These are phyloP conservation scores for Calypte anna DNA, from an alignment of 2,113 vertebrate genomes.

Conservation along the genomic window DNA sequence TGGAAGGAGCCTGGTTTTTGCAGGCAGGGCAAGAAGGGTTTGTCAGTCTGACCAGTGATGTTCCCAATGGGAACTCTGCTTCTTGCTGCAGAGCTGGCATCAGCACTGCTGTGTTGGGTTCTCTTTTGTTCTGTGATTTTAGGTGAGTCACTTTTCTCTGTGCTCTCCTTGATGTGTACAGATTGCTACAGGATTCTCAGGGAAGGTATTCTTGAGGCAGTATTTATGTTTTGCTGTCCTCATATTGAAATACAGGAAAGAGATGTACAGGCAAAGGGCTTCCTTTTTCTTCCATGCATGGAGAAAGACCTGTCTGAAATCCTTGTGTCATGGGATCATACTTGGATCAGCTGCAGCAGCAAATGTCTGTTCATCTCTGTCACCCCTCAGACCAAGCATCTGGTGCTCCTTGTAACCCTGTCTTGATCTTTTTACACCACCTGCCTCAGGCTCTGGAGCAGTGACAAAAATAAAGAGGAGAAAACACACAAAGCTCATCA, in stretches of 20 bases:
- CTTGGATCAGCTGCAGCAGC: not conserved
- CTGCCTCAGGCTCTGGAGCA: not conserved
- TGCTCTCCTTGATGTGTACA: not conserved
- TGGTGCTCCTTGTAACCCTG: not conserved
- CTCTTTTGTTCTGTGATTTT: not conserved
- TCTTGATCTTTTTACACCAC: not conserved
- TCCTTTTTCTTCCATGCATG: accelerated
- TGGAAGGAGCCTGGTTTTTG: not conserved
- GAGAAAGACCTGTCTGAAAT: accelerated
- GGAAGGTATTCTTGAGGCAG: not conserved
- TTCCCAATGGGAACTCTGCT: accelerated
- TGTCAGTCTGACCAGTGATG: not conserved
- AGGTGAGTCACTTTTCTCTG: accelerated
- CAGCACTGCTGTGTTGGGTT: accelerated
- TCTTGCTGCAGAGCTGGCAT: not conserved
- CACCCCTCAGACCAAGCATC: not conserved
- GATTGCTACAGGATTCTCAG: not conserved
- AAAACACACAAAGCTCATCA: not conserved
- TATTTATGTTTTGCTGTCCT: not conserved
- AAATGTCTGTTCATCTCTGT: not conserved
- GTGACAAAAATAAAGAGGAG: constrained; percentile 14
- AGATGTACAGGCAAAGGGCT: not conserved
- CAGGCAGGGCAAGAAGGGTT: not conserved
- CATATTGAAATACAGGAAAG: not conserved
- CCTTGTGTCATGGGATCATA: accelerated